These are phyloP conservation scores for Limonius californicus DNA, from an alignment of 1,140 invertebrate genomes.

Conservation along the genomic window DNA sequence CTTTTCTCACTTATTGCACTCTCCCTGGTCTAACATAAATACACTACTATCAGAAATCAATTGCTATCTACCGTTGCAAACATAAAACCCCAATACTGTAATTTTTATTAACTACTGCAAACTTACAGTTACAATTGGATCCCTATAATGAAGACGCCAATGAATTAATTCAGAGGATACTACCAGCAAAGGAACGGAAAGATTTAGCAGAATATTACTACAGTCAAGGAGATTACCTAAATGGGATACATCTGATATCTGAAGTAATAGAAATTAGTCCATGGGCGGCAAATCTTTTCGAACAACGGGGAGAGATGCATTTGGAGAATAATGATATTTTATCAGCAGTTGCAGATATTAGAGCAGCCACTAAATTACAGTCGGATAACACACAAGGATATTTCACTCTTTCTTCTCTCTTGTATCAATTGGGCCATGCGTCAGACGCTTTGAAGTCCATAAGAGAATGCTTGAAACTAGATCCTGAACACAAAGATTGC, in stretches of 20 bases:
- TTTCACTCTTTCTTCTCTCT: constrained; percentile 74
- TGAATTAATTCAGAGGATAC: constrained; percentile 60
- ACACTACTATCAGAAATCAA: too few species aligned
- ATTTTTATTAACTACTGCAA: too few species aligned
- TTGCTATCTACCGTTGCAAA: too few species aligned
- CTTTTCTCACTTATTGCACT: too few species aligned
- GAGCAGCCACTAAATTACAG: constrained; percentile 83
- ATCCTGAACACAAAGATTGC: constrained; percentile 96
- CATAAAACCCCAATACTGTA: too few species aligned
- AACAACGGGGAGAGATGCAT: constrained; percentile 83
- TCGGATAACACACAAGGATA: constrained; percentile 90
- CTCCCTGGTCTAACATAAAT: too few species aligned
- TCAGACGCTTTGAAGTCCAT: constrained; percentile 89
- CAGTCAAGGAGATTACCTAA: constrained; percentile 61
- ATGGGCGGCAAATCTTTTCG: constrained; percentile 80
- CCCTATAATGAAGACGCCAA: constrained; percentile 74
- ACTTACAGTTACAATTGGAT: constrained; percentile 69
- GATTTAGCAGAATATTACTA: constrained; percentile 64
- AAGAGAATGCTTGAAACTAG: constrained; percentile 94
- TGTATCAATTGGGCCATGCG: constrained; percentile 89
- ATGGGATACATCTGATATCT: constrained; percentile 68
- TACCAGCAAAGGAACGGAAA: constrained; percentile 63
- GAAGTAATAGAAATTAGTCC: constrained; percentile 82
- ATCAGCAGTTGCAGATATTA: constrained; percentile 87
- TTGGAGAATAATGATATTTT: constrained; percentile 73